Conservation (phyloP, 2,113 vertebrate species). For the Baryphthengus martii region DNA sequence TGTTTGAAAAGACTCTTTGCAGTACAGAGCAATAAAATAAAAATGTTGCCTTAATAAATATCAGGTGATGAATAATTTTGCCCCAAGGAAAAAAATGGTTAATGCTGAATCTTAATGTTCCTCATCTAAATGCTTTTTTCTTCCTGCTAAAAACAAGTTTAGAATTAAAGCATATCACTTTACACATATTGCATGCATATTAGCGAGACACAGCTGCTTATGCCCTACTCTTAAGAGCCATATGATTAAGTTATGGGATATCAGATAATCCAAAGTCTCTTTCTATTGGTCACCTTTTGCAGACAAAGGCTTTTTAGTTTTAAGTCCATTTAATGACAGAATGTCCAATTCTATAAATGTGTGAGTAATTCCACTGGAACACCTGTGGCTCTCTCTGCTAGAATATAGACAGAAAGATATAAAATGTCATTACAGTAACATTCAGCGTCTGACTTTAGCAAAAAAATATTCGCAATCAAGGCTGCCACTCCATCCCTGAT, state of each 20-base stretch:
- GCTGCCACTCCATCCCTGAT: slow-evolving; percentile 37
- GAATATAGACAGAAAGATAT: slow-evolving; percentile 48
- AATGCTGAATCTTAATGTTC: slow-evolving; percentile 89
- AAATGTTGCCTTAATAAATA: slow-evolving; percentile 76
- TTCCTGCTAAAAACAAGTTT: slow-evolving; percentile 97
- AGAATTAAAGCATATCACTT: slow-evolving; percentile 98
- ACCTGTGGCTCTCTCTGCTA: slow-evolving; percentile 90
- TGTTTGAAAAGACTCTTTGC: slow-evolving; percentile 56
- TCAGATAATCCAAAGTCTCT: slow-evolving; percentile 90
- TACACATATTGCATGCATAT: slow-evolving; percentile 99
- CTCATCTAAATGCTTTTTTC: slow-evolving; percentile 92
- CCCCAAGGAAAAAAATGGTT: slow-evolving; percentile 78
- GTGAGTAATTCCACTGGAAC: slow-evolving; percentile 94
- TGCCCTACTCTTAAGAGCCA: slow-evolving; percentile 98
- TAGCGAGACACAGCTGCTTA: slow-evolving; percentile 97
- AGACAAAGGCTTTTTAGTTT: slow-evolving; percentile 91
- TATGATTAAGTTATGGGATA: slow-evolving; percentile 99
- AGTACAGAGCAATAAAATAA: slow-evolving; percentile 60
- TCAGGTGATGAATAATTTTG: slow-evolving; percentile 81
- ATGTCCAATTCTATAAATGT: slow-evolving; percentile 93
- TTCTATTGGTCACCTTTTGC: slow-evolving; percentile 80
- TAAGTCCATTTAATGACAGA: slow-evolving; percentile 98
- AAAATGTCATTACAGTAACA: slow-evolving; percentile 62
- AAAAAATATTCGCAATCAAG: slow-evolving; percentile 43
- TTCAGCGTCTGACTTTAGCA: slow-evolving; percentile 41